These are phyloP conservation scores for Amblyteles armatorius DNA, from an alignment of 2,888 invertebrate genomes.

Conservation along the genomic window DNA sequence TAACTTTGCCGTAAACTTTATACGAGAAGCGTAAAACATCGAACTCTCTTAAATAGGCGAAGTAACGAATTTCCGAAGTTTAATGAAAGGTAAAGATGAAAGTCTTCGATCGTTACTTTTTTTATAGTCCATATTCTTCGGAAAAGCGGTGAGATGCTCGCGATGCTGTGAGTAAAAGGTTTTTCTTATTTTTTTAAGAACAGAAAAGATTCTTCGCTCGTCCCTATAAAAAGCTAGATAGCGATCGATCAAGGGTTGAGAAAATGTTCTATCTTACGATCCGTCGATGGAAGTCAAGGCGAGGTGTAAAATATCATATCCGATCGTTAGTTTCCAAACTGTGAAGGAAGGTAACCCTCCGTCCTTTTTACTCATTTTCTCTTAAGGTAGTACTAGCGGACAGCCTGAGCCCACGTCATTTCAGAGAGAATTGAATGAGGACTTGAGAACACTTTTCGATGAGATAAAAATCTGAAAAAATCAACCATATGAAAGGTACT, in stretches of 20 bases:
- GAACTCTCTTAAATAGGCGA: neutral
- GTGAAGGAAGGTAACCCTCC: neutral
- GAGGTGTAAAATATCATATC: neutral
- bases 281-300: neutral
- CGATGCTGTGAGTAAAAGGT: neutral
- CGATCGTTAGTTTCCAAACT: neutral
- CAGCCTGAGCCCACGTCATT: too few relatives aligned
- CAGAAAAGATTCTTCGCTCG: neutral
- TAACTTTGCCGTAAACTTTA: neutral
- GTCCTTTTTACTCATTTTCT: neutral
- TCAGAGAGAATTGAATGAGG: too few relatives aligned
- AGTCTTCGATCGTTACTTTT: neutral
- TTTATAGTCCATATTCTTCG: neutral
- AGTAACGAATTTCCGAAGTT: neutral
- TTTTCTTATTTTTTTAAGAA: neutral
- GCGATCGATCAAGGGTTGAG: neutral
- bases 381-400: neutral
- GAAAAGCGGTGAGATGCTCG: neutral
- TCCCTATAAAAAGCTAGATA: neutral
- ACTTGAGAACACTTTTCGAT: too few relatives aligned
- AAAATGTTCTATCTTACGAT: neutral
- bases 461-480: too few relatives aligned
- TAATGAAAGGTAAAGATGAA: neutral
- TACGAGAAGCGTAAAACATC: neutral
- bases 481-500: too few relatives aligned